Conservation (phyloP, 2,888 invertebrate species). For the Hermaeophaga mercurialis region DNA sequence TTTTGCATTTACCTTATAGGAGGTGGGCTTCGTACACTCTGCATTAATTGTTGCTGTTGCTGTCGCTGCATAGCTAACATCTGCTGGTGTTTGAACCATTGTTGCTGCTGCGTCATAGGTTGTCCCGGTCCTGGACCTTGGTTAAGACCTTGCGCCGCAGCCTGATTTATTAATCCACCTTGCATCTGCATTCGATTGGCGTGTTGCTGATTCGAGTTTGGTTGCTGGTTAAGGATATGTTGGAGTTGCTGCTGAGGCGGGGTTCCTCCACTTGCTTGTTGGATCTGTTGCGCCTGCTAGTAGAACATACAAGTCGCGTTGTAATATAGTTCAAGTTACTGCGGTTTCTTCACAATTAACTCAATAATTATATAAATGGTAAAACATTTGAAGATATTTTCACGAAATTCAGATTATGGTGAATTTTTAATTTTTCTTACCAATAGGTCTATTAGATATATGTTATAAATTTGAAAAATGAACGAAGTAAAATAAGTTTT, state of each 20-base stretch:
- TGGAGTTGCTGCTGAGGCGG: slow-evolving; percentile 64
- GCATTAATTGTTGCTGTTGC: slow-evolving; percentile 72
- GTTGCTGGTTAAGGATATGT: slow-evolving; percentile 55
- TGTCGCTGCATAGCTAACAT: slow-evolving; percentile 54
- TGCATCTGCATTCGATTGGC: slow-evolving; percentile 61
- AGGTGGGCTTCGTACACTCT: slow-evolving; percentile 83
- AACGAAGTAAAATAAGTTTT: too few species aligned
- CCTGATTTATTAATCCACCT: slow-evolving; percentile 54
- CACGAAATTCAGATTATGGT: too few species aligned
- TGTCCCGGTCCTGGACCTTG: slow-evolving; percentile 48
- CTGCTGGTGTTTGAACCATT: slow-evolving; percentile 59
- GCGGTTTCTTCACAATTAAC: too few species aligned
- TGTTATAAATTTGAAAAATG: too few species aligned
- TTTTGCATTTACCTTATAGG: slow-evolving; percentile 63
- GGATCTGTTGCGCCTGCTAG: slow-evolving; percentile 50
- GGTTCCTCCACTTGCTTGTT: slow-evolving; percentile 48
- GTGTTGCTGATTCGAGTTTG: slow-evolving; percentile 58
- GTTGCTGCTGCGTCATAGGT: slow-evolving; percentile 55
- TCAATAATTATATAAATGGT: too few species aligned
- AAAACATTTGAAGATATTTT: too few species aligned
- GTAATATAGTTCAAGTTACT: too few species aligned
- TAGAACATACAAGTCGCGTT: slow-evolving; percentile 25
- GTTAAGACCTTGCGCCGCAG: slow-evolving; percentile 44
- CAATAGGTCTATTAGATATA: too few species aligned
- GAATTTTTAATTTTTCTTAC: too few species aligned